A percentile compares a stretch with the other conserved stretches of the same genome.
phyloP scores from a whole-genome alignment of 2,888 invertebrate genomes.

The Volucella bombylans region DNA sequence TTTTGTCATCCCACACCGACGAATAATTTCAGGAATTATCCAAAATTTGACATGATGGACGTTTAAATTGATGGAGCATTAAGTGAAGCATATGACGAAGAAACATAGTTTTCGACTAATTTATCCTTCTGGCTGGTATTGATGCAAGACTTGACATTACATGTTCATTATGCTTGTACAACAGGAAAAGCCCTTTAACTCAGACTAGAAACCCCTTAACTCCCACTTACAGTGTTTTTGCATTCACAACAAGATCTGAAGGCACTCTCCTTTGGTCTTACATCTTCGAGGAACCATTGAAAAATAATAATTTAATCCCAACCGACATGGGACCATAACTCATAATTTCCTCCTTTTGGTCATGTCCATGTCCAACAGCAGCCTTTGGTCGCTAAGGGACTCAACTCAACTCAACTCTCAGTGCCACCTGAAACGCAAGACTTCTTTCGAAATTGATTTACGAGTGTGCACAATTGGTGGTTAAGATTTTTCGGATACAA shows the following conservation, averaged over 20 bases:
- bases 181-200: too few species aligned
- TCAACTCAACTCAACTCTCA: conserved; percentile 58
- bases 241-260: not conserved
- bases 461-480: conserved; percentile 73
- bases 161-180: too few species aligned
- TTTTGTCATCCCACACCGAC: too few species aligned
- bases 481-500: conserved; percentile 66
- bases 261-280: not conserved
- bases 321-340: conserved; percentile 66
- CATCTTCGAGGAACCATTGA: conserved; percentile 53
- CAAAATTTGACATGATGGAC: too few species aligned
- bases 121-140: too few species aligned
- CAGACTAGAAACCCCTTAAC: too few species aligned
- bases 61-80: too few species aligned
- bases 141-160: too few species aligned
- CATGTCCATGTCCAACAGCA: conserved; percentile 56
- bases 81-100: too few species aligned
- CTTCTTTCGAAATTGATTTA: conserved; percentile 68
- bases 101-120: too few species aligned
- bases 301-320: conserved; percentile 65
- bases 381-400: conserved; percentile 68
- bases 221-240: too few species aligned
- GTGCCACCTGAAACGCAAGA: conserved; percentile 67
- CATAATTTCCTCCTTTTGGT: conserved; percentile 72
- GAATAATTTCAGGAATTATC: too few species aligned